These are phyloP conservation scores for Polypterus bichir DNA, from an alignment of 2,113 vertebrate species.

Conservation along the genomic window DNA sequence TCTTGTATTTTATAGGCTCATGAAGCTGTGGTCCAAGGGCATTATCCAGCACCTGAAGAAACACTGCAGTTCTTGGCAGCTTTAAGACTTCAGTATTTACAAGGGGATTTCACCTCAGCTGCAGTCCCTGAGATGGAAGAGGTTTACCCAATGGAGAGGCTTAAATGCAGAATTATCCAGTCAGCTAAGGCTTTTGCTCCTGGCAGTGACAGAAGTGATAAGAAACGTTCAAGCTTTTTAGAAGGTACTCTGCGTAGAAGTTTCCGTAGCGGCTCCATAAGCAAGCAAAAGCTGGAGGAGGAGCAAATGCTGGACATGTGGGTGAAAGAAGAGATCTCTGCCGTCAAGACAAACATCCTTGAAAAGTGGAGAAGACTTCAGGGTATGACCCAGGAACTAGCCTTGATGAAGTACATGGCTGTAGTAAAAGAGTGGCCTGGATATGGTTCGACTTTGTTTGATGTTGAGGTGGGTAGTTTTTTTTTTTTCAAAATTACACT, in stretches of 20 bases:
- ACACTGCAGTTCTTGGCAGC: slow-evolving; percentile 87
- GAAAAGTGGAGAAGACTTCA: slow-evolving; percentile 92
- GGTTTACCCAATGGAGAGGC: slow-evolving; percentile 72
- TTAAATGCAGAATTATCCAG: slow-evolving; percentile 77
- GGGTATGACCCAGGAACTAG: slow-evolving; percentile 78
- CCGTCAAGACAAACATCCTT: slow-evolving; percentile 60
- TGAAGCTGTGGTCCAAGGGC: slow-evolving; percentile 80
- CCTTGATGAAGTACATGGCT: slow-evolving; percentile 87
- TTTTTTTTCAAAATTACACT: neutral
- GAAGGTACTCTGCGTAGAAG: slow-evolving; percentile 85
- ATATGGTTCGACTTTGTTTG: slow-evolving; percentile 87
- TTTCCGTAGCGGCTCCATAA: slow-evolving; percentile 66
- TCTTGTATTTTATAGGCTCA: slow-evolving; percentile 58
- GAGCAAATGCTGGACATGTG: slow-evolving; percentile 81
- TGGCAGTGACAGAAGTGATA: slow-evolving; percentile 48
- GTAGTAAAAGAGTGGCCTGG: slow-evolving; percentile 89
- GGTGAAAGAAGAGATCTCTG: slow-evolving; percentile 74
- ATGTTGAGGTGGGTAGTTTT: slow-evolving; percentile 69
- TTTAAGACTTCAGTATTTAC: slow-evolving; percentile 78
- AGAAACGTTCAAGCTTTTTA: slow-evolving; percentile 81
- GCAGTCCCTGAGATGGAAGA: slow-evolving; percentile 60
- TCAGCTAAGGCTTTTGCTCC: slow-evolving; percentile 62
- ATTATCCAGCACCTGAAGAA: slow-evolving; percentile 87
- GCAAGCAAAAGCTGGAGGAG: slow-evolving; percentile 66
- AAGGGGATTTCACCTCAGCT: slow-evolving; percentile 52